Evolutionary conservation across 2,113 vertebrate genomes (phyloP).

Genomic region (Sterrhoptilus dennistouni): DNA sequence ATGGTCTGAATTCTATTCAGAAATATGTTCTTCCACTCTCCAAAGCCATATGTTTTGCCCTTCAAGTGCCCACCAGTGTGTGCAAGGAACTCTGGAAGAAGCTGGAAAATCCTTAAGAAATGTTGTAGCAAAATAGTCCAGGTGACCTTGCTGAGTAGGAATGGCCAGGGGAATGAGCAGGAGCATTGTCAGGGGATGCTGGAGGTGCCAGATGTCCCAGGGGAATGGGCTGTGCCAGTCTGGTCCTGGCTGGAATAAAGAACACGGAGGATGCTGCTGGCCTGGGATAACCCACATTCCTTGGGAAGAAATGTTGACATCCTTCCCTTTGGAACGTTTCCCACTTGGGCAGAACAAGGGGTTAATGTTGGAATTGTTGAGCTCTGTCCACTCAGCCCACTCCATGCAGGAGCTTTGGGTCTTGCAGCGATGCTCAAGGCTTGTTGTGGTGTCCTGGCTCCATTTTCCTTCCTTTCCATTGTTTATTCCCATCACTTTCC

Average conservation of each 20-base stretch:
- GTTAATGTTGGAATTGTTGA: not conserved
- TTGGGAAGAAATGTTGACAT: not conserved
- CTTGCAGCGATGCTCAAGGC: not conserved
- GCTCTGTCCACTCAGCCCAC: not conserved
- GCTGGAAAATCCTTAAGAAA: not conserved
- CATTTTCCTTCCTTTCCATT: fast-evolving
- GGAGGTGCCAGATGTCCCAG: not conserved
- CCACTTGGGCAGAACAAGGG: not conserved
- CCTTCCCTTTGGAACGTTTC: fast-evolving
- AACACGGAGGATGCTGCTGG: not conserved
- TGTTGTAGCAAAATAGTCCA: fast-evolving
- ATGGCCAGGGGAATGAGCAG: not conserved
- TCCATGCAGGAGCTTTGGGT: not conserved
- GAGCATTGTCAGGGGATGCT: not conserved
- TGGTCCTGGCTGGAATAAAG: not conserved
- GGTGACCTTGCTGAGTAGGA: not conserved
- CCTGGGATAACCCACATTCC: not conserved
- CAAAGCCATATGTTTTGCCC: not conserved
- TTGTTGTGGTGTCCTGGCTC: not conserved
- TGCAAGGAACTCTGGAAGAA: not conserved
- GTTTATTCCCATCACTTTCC: not conserved
- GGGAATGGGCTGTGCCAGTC: not conserved
- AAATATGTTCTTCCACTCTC: not conserved
- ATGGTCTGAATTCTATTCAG: not conserved
- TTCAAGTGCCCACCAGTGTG: not conserved